Conservation (phyloP, 2,888 invertebrate species). For the Sinohyriopsis cumingii region DNA sequence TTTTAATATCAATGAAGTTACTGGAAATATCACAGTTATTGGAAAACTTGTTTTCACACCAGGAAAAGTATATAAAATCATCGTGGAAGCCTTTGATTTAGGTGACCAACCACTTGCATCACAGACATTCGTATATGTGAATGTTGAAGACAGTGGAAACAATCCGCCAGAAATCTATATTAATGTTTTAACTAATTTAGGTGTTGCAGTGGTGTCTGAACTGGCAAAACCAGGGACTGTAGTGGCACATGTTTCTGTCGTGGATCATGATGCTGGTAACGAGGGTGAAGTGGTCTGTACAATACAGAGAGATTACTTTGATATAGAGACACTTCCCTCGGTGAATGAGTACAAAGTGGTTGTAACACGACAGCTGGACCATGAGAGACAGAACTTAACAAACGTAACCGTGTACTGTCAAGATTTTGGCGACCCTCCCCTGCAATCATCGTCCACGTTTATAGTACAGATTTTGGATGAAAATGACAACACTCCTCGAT, state of each 20-base stretch:
- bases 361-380: conserved; percentile 72
- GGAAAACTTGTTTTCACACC: conserved; percentile 47
- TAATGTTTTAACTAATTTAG: conserved; percentile 44
- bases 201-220: conserved; percentile 48
- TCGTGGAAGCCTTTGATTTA: conserved; percentile 57
- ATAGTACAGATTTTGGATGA: conserved; percentile 80
- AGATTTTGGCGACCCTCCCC: conserved; percentile 74
- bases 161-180: conserved; percentile 83
- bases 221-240: conserved; percentile 53
- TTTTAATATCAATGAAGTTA: conserved; percentile 43
- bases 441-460: conserved; percentile 36
- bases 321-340: conserved; percentile 44
- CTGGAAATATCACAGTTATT: conserved; percentile 52
- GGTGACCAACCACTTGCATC: conserved; percentile 48
- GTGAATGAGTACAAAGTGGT: conserved; percentile 63
- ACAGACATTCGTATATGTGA: conserved; percentile 50
- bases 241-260: conserved; percentile 54
- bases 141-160: conserved; percentile 90
- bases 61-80: conserved; percentile 42
- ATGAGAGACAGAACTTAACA: conserved; percentile 46
- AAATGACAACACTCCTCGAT: conserved; percentile 93
- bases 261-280: conserved; percentile 55
- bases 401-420: conserved; percentile 72
- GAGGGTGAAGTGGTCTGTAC: conserved; percentile 71
- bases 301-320: conserved; percentile 39